phyloP scores from a whole-genome alignment of 2,113 vertebrate genomes.

The Tautogolabrus adspersus region DNA sequence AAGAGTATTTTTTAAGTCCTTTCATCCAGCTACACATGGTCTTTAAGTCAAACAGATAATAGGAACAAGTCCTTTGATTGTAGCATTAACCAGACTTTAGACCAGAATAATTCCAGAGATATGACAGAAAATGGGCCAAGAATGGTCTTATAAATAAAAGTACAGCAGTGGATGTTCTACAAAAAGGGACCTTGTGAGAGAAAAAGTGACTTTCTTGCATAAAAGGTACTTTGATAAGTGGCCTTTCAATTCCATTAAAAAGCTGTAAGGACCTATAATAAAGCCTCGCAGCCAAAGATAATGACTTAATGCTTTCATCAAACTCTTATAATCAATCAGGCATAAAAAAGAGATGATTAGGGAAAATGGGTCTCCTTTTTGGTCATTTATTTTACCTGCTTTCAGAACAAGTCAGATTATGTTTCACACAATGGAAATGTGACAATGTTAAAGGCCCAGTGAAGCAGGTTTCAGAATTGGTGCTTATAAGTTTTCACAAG shows the following conservation, averaged over 20 bases:
- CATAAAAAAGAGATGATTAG: conserved; percentile 14
- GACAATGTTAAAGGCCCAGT: not conserved
- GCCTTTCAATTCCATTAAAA: conserved; percentile 36
- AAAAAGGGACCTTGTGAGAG: not conserved
- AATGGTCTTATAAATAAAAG: conserved; percentile 16
- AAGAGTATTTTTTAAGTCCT: conserved; percentile 1
- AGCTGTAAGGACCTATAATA: conserved; percentile 22
- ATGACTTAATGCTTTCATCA: conserved; percentile 36
- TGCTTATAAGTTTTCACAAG: not conserved
- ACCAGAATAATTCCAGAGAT: conserved; percentile 23
- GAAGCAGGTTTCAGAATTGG: conserved; percentile 1
- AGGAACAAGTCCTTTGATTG: conserved; percentile 1
- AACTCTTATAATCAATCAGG: conserved; percentile 28
- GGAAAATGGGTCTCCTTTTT: not conserved
- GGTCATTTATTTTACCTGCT: conserved; percentile 15
- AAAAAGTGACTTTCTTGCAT: not conserved
- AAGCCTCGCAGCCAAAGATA: conserved; percentile 31
- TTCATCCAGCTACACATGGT: conserved; percentile 8
- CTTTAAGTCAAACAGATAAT: conserved; percentile 17
- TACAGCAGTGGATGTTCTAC: not conserved
- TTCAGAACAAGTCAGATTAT: conserved; percentile 2
- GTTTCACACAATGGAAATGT: conserved; percentile 23
- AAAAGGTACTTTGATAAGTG: conserved; percentile 38
- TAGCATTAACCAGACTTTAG: conserved; percentile 13
- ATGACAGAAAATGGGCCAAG: conserved; percentile 7